A percentile compares a stretch with the other conserved stretches of the same genome.
These are phyloP conservation scores for Maniola hyperantus DNA, from an alignment of 2,888 invertebrate genomes.

Conservation along the genomic window DNA sequence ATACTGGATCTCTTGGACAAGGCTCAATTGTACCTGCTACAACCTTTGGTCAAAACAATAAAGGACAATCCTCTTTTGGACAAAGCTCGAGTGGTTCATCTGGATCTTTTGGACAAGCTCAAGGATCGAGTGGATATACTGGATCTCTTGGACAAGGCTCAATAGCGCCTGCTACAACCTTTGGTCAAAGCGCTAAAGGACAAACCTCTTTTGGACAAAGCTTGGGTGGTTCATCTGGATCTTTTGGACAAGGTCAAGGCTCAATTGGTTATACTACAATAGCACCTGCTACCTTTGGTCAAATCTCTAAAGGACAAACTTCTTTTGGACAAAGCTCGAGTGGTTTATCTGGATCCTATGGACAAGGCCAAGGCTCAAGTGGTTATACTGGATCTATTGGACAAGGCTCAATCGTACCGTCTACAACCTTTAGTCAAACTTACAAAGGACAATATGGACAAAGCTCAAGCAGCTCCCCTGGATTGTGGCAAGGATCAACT, in stretches of 20 bases:
- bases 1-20: constrained; percentile 4
- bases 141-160: constrained; percentile 8
- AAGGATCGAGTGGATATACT: not conserved
- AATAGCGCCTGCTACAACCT: not conserved
- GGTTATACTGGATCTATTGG: not conserved
- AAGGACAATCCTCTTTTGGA: not conserved
- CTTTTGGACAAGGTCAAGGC: not conserved
- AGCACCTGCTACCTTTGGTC: constrained; percentile 1
- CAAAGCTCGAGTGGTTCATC: constrained; percentile 8
- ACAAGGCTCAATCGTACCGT: not conserved
- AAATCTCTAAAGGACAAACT: not conserved
- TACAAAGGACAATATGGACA: constrained; percentile 1
- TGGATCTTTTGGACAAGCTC: not conserved
- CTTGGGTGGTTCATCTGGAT: not conserved
- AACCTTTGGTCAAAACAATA: not conserved
- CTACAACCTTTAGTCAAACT: constrained; percentile 2
- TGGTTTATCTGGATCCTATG: not conserved
- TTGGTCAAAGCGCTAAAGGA: not conserved
- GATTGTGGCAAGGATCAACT: not conserved
- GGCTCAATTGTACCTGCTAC: not conserved
- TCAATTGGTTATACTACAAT: too few relatives aligned
- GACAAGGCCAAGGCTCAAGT: not conserved
- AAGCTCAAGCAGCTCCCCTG: not conserved
- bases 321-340: not conserved
- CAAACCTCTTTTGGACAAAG: not conserved